Evolutionary conservation across 1,140 invertebrate species (phyloP), one percentile per base, ranked within the genome.

Genomic region (Zaprionus tsacasi): DNA sequence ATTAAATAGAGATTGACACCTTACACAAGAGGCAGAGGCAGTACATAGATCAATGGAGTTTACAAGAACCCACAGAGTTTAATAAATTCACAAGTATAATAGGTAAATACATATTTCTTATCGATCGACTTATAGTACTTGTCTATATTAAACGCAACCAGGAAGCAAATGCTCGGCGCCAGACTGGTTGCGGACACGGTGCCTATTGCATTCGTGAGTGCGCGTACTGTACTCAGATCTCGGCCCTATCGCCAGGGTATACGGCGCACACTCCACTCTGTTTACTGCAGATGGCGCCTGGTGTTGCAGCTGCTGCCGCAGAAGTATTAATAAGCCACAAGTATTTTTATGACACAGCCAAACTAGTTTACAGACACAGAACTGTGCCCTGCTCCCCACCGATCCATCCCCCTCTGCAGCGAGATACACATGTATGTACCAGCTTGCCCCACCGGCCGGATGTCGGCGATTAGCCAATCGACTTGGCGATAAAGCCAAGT

Each of bases 401-500:
- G 8, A 17, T 30, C 27, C 27, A 30, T 30, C 27, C 3, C 27
- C 6, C 27, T 21, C 21, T 21, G 21, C 27, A 30, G 27, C 27
- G 27, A 30, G 27, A 30, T n/a, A n/a, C n/a, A n/a, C n/a, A n/a
- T n/a, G n/a, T 11, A 40, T 13, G 11, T 40, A 6, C 38, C 7
- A 40, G n/a, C 38, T 40, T 30, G 35, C 71, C 35, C 50, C 45
- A 15, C 25, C 33, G 56, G 45, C 60, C 82, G 82, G 79, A 82
- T 85, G 79, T 82, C 45, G 70, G 60, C 68, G 82, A 86, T 87
- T 85, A 85, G 79, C 82, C 75, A 86, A 81, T 81, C 82, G 70
- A 64, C 55, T 15, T 43, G 38, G 58, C 50, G 30, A 35, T 59
- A 61, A 33, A 61, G 33, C 30, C 48, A 54, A 38, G 58, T 43